Base-by-base conservation (phyloP, 1,140 invertebrate species). In the Atta texana region DNA sequence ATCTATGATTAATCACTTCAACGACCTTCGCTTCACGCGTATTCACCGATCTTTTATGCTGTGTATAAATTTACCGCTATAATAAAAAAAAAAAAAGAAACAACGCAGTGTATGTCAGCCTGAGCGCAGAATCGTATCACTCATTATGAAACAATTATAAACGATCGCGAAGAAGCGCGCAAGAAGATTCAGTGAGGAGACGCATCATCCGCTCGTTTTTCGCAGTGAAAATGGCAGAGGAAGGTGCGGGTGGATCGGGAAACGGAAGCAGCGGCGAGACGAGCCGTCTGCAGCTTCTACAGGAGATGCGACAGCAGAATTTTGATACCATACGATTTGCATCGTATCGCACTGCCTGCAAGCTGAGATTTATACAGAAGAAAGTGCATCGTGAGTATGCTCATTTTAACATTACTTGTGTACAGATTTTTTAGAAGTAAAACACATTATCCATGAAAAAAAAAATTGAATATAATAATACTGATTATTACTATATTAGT, bases 321-420 rank as follows among this genome's bases (percentile, higher is more conserved):
- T 99, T 98, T 94, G 98, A 99, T 95, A 97, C 98, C 68, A 99
- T 99, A 89, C 96, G 99, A 91, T 99, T 99, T 95, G 98, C 99
- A 71, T 99, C 98, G 7, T 99, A 99, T 94, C 96, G 99, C 86
- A 99, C 99, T 49, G 99, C 99, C 1, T 99, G 98, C 92, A 99
- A 99, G 96, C 95, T 99, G 21, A 96, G 99, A 94, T 99, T 99
- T 95, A 98, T 99, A 89, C 99, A 99, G 95, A 99, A 99, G 95
- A 99, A 99, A 96, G 98, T 98, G 86, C 98, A 99, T 92, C 96
- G 97, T 98, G 95, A 97, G 97, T 96, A 88, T 57, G 12, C 4
- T 10, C 18, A 57, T 21, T n/a, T 57, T 7, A 57, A 2, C 7
- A 57, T 21, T 21, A 21, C 18, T 55, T 55, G 8, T 44, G 8